These are phyloP conservation scores for Heliconius cydno DNA, from an alignment of 2,888 invertebrate genomes.

Conservation along the genomic window DNA sequence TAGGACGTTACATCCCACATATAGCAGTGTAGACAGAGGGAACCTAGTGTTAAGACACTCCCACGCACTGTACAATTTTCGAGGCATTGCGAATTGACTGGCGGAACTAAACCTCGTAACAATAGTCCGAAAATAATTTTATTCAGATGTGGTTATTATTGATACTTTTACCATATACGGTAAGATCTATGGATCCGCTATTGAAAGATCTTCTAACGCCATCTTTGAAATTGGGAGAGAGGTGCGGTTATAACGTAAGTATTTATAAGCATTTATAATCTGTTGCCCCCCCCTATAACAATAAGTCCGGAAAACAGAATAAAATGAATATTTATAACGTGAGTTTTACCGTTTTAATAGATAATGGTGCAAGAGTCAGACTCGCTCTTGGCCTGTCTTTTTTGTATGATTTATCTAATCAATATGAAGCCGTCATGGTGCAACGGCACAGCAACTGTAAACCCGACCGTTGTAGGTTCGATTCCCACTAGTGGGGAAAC, in stretches of 20 bases:
- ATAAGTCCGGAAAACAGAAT: too few species aligned
- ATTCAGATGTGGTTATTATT: conserved; percentile 18
- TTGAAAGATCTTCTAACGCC: conserved; percentile 56
- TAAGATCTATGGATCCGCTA: conserved; percentile 45
- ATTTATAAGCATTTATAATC: not conserved
- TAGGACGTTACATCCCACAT: not conserved
- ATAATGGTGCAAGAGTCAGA: too few species aligned
- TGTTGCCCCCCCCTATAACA: too few species aligned
- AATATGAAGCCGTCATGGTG: too few species aligned
- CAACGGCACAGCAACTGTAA: too few species aligned
- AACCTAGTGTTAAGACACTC: not conserved
- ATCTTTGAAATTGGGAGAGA: conserved; percentile 53
- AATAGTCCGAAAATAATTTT: not conserved
- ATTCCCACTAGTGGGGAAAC: not conserved
- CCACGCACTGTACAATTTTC: not conserved
- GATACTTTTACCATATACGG: conserved; percentile 10
- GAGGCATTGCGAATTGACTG: not conserved
- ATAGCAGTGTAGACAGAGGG: not conserved
- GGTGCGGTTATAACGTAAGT: conserved; percentile 64
- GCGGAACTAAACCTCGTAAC: not conserved
- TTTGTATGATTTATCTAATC: too few species aligned
- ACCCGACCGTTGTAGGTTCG: not conserved
- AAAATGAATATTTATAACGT: too few species aligned
- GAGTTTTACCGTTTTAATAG: too few species aligned
- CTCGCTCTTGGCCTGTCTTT: too few species aligned